Evolutionary conservation across 2,113 vertebrate genomes (phyloP).

Genomic region (Forbesichthys papilliferus): DNA sequence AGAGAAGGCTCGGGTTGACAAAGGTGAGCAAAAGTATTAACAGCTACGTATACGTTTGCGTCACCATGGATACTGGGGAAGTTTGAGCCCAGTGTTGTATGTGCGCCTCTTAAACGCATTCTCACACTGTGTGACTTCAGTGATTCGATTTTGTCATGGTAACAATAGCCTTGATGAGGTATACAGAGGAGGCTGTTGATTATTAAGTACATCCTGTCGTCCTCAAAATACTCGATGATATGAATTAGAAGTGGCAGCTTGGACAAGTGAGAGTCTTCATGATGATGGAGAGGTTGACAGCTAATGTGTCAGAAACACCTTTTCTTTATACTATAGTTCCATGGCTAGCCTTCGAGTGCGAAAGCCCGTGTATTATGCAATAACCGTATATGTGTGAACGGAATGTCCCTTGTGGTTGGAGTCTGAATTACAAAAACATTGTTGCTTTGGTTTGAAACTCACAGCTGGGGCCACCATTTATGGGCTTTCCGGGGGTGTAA

Average conservation of each 20-base stretch:
- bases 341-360: background rate
- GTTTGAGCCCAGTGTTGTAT: slow-evolving; percentile 23
- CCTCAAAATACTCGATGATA: background rate
- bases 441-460: too few species aligned
- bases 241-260: slow-evolving; percentile 3
- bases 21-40: slow-evolving; percentile 49
- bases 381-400: too few species aligned
- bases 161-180: slow-evolving; percentile 13
- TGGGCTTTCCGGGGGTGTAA: too few species aligned
- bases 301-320: background rate
- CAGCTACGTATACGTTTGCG: slow-evolving; percentile 10
- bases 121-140: background rate
- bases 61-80: slow-evolving; percentile 42
- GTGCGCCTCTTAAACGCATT: background rate
- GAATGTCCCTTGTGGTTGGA: too few species aligned
- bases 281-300: background rate
- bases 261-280: slow-evolving; percentile 5
- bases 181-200: background rate
- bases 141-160: slow-evolving; percentile 17
- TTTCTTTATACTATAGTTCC: background rate
- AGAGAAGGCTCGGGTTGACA: slow-evolving; percentile 30
- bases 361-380: background rate
- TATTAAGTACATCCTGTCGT: background rate
- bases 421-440: too few species aligned
- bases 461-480: too few species aligned